Evolutionary conservation across 2,797 vertebrate species (phyloP), one percentile per base, ranked within the genome.

Genomic region (Synaphobranchus kaupii): DNA sequence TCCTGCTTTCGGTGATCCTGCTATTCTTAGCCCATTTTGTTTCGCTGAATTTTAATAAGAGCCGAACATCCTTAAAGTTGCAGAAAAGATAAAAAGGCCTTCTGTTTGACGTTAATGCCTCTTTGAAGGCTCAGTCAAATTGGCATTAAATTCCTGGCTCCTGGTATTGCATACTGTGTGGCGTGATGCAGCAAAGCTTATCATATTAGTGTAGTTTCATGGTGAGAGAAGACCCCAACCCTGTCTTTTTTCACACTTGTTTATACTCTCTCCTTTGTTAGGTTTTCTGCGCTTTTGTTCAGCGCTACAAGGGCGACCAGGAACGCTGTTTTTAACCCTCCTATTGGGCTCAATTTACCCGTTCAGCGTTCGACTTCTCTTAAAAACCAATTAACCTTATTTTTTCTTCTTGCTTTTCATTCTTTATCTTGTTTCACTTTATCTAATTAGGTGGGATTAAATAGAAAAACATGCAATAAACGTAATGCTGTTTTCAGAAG

Each of bases 71-170:
- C 90, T 92, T 94, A 90, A 94, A 95, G 95, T 94, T 92, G 94
- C 91, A 90, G 90, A 81, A n/a, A 89, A 94, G 94, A 95, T 95
- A 93, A 95, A 95, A 95, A 92, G 31, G 90, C 92, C 93, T 93
- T 90, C 88, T 91, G 88, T 9, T 81, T 90, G 93, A 92, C 95
- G 94, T 92, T 95, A 94, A 95, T 94, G 93, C 95, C 92, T 93
- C 93, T 96, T 95, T 95, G 95, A 95, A 95, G 95, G 95, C 90
- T 89, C 90, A 94, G 93, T 95, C 92, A 92, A 93, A 92, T 92
- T 95, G 93, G 92, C 92, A 92, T 89, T 91, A 92, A 93, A 93
- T 92, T 90, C 92, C 91, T 28, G 85, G 90, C 89, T 78, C 88
- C 47, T 34, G 92, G 91, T 92, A 89, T 91, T 87, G 92, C 93